Percentiles rank a stretch among this genome's conserved stretches.
phyloP scores from a whole-genome alignment of 2,888 invertebrate species.

The Platynereis dumerilii region DNA sequence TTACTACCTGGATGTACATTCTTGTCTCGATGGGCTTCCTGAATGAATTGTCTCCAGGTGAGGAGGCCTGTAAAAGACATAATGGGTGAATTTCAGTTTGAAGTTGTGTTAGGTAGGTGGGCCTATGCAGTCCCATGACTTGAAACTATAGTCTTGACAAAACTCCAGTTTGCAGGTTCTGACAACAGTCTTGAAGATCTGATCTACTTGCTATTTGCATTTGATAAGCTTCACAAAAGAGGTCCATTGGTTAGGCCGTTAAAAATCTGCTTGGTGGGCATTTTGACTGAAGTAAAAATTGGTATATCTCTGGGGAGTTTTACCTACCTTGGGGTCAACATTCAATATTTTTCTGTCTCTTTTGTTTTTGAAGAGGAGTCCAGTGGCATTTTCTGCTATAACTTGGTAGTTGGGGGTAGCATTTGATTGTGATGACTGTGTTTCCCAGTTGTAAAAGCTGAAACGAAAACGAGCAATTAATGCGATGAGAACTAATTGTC shows the following conservation, averaged over 20 bases:
- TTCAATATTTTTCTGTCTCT: constrained; percentile 79
- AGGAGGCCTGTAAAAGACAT: constrained; percentile 47
- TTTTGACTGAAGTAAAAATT: too few relatives aligned
- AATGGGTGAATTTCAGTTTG: background rate
- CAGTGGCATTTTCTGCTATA: constrained; percentile 75
- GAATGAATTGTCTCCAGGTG: constrained; percentile 74
- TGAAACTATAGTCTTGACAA: too few relatives aligned
- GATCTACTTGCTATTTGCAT: background rate
- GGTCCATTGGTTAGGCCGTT: too few relatives aligned
- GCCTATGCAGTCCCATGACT: too few relatives aligned
- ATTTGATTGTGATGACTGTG: constrained; percentile 74
- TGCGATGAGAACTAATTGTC: constrained; percentile 73
- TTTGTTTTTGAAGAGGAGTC: constrained; percentile 80
- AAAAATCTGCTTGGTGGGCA: too few relatives aligned
- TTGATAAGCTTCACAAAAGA: too few relatives aligned
- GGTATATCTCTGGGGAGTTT: too few relatives aligned
- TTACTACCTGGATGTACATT: constrained; percentile 76
- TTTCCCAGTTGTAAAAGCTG: constrained; percentile 77
- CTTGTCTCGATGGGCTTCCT: constrained; percentile 72
- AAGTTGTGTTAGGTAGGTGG: too few relatives aligned
- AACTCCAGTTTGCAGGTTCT: background rate
- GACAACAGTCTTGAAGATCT: background rate
- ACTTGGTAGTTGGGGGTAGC: constrained; percentile 81
- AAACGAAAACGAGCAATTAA: constrained; percentile 75
- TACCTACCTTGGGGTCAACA: constrained; percentile 71